phyloP scores from a whole-genome alignment of 2,797 vertebrate species.

The Bovichtus diacanthus region DNA sequence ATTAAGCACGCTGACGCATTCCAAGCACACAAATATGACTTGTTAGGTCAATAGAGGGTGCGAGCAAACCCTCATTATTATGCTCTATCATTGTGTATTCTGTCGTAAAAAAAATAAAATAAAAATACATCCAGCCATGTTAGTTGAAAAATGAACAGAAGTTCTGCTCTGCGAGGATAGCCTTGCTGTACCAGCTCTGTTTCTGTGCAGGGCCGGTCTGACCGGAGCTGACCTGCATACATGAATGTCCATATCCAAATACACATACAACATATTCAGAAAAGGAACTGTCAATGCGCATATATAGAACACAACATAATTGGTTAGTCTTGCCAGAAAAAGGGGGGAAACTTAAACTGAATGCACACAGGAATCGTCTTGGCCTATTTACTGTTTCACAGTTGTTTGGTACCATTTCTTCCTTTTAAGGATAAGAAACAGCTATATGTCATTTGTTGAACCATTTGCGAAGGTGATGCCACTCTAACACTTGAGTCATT shows the following conservation, averaged over 20 bases:
- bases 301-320: not conserved
- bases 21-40: conserved; percentile 44
- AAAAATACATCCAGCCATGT: conserved; percentile 34
- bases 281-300: not conserved
- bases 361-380: not conserved
- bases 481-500: conserved; percentile 8
- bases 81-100: conserved; percentile 39
- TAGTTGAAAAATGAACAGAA: conserved; percentile 49
- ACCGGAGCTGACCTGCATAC: conserved; percentile 1
- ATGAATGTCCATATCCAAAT: not conserved
- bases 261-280: not conserved
- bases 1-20: conserved; percentile 40
- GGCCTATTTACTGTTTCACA: not conserved
- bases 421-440: not conserved
- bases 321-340: not conserved
- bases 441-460: not conserved
- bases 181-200: conserved; percentile 18
- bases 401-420: not conserved
- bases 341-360: not conserved
- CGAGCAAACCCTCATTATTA: conserved; percentile 49
- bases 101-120: conserved; percentile 34
- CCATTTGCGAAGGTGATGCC: not conserved
- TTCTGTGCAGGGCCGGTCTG: conserved; percentile 1
- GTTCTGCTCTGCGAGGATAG: conserved; percentile 5
- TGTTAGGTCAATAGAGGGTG: conserved; percentile 45